phyloP scores from a whole-genome alignment of 2,113 vertebrate species.

The Ardeotis arabs region DNA sequence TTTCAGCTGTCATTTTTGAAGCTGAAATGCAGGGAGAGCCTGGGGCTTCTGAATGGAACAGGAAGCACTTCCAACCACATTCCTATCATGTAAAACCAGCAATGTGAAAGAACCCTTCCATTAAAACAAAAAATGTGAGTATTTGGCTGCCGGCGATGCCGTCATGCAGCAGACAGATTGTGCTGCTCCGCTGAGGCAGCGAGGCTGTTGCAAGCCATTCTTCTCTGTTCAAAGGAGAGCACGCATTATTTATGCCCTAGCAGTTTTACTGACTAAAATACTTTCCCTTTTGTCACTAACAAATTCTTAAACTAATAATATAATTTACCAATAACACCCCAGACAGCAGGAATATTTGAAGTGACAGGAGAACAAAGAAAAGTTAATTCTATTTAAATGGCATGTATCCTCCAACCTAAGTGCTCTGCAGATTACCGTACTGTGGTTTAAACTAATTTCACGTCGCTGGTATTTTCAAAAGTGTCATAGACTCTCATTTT shows the following conservation, averaged over 20 bases:
- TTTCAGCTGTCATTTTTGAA: conserved; percentile 78
- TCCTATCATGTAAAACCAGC: conserved; percentile 75
- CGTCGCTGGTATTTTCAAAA: not conserved
- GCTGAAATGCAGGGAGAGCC: conserved; percentile 67
- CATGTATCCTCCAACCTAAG: not conserved
- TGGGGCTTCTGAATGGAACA: conserved; percentile 65
- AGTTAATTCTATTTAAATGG: conserved; percentile 27
- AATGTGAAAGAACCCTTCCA: conserved; percentile 71
- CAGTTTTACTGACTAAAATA: conserved; percentile 56
- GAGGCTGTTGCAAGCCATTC: conserved; percentile 50
- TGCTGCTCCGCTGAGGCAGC: conserved; percentile 43
- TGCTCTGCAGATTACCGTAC: not conserved
- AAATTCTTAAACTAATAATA: conserved; percentile 55
- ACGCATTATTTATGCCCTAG: conserved; percentile 57
- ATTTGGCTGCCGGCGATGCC: conserved; percentile 72
- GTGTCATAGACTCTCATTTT: not conserved
- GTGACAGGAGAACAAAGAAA: conserved; percentile 13
- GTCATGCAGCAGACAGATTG: conserved; percentile 65
- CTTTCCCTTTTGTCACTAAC: conserved; percentile 31
- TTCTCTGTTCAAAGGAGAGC: conserved; percentile 53
- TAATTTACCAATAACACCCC: conserved; percentile 41
- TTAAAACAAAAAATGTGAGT: conserved; percentile 70
- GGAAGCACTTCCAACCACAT: conserved; percentile 75
- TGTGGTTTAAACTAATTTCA: not conserved
- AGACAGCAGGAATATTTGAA: conserved; percentile 6